Conservation (phyloP, 2,113 vertebrate species). For the Triplophysa rosa region DNA sequence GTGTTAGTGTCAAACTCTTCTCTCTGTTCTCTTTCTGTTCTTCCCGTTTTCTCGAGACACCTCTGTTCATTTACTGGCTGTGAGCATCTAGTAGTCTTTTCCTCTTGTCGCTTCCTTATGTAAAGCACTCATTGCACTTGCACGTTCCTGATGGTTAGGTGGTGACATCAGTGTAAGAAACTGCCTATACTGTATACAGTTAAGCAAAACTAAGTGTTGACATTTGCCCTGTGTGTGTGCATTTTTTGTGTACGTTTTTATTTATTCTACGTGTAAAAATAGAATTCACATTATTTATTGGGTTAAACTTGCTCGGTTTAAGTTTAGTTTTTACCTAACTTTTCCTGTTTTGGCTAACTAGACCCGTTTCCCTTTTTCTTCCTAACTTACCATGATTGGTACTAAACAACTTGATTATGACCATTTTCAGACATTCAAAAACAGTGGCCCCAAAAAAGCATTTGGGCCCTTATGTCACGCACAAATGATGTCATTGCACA, state of each 20-base stretch:
- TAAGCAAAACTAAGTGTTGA: not conserved
- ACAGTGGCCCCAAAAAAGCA: not conserved
- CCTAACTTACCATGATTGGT: not conserved
- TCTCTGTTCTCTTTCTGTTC: conserved; percentile 52
- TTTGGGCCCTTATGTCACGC: too few species aligned
- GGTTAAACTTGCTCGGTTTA: not conserved
- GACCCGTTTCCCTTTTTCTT: not conserved
- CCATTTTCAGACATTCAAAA: not conserved
- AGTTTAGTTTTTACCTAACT: not conserved
- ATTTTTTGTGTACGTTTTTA: not conserved
- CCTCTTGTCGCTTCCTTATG: not conserved
- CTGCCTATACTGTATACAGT: not conserved
- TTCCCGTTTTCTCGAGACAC: conserved; percentile 25
- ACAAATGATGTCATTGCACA: too few species aligned
- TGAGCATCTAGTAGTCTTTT: not conserved
- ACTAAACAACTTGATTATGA: conserved; percentile 16
- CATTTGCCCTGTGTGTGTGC: not conserved
- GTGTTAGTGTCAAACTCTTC: conserved; percentile 22
- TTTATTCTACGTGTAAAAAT: not conserved
- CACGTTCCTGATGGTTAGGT: conserved; percentile 8
- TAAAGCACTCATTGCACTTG: conserved; percentile 1
- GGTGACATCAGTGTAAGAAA: conserved; percentile 8
- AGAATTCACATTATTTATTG: not conserved
- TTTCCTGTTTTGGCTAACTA: not conserved
- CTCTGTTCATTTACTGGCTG: conserved; percentile 19